phyloP scores from a whole-genome alignment of 2,113 vertebrate genomes.

The Oncorhynchus nerka region DNA sequence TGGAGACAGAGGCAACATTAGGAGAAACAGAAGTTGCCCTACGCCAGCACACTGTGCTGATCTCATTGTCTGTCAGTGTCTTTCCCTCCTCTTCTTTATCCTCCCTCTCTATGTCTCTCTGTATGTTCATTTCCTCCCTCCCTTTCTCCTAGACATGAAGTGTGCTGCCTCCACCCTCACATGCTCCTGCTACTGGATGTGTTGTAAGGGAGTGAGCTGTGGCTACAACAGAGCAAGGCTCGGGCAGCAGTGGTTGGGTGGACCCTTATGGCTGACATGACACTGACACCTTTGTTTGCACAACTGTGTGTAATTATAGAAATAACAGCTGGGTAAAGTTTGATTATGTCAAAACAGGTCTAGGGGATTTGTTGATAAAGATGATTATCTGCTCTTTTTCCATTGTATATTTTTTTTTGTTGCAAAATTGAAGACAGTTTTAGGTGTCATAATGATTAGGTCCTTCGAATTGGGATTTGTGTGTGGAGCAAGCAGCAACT shows the following conservation, averaged over 20 bases:
- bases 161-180: not conserved
- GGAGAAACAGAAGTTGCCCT: too few species aligned
- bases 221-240: too few species aligned
- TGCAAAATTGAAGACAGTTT: not conserved
- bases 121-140: not conserved
- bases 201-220: too few species aligned
- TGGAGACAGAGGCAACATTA: not conserved
- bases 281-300: not conserved
- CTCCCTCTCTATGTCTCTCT: not conserved
- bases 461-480: too few species aligned
- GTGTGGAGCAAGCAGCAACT: not conserved
- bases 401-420: not conserved
- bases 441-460: too few species aligned
- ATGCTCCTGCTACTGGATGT: too few species aligned
- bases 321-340: not conserved
- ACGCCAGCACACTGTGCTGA: not conserved
- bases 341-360: not conserved
- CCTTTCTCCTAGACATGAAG: not conserved
- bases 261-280: too few species aligned
- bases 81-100: not conserved
- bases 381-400: not conserved
- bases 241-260: too few species aligned
- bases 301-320: not conserved
- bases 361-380: not conserved
- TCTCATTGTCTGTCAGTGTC: not conserved